phyloP scores from a whole-genome alignment of 2,797 vertebrate species.

The Macroramphosus scolopax region DNA sequence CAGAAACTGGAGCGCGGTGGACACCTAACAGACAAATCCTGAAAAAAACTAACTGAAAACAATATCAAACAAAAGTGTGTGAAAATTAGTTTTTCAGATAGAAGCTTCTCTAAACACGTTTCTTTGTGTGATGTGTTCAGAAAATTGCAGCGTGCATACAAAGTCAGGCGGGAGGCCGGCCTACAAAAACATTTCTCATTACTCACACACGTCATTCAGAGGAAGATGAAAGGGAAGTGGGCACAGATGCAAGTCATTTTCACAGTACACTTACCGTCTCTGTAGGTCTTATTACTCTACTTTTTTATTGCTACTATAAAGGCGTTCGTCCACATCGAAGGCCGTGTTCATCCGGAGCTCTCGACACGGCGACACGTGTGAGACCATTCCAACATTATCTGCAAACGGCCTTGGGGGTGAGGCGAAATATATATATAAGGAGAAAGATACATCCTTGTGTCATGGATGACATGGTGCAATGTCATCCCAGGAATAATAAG shows the following conservation, averaged over 20 bases:
- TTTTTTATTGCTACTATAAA: slow-evolving; percentile 12
- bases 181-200: no score
- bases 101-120: no score
- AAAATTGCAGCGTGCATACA: no score
- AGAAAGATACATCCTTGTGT: slow-evolving; percentile 36
- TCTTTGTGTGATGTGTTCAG: no score
- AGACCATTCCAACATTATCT: neutral
- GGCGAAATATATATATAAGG: slow-evolving; percentile 46
- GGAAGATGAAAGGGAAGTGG: neutral
- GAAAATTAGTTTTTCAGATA: no score
- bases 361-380: neutral
- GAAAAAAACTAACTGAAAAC: no score
- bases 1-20: no score
- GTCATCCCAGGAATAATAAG: slow-evolving; percentile 52
- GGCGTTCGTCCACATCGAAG: slow-evolving; percentile 3
- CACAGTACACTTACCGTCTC: neutral
- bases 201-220: no score
- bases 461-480: slow-evolving; percentile 53
- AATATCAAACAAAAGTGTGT: no score
- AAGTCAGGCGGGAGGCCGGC: no score
- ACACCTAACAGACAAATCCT: no score
- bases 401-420: slow-evolving; percentile 29
- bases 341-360: neutral
- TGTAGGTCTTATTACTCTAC: neutral
- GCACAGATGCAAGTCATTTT: neutral